These are phyloP conservation scores for Sarcophaga peregrina DNA, from an alignment of 1,140 invertebrate genomes.

Conservation along the genomic window DNA sequence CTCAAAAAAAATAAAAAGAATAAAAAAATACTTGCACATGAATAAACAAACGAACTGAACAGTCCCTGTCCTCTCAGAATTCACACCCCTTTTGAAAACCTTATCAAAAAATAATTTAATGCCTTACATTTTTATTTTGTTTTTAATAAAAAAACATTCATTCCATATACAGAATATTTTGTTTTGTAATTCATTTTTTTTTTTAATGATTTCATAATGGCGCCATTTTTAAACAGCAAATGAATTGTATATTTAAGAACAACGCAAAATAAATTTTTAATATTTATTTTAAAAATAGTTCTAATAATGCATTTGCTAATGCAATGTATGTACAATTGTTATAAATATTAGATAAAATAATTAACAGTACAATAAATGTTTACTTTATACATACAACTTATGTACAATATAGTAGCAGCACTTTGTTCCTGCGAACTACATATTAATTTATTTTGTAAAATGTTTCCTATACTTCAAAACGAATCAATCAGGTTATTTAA, in stretches of 20 bases:
- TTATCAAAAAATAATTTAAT: neutral
- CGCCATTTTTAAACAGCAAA: neutral
- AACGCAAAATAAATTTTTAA: conserved; percentile 1
- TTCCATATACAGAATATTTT: too few relatives aligned
- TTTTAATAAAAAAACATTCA: neutral
- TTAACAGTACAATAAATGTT: too few relatives aligned
- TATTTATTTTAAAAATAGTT: too few relatives aligned
- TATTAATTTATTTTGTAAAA: too few relatives aligned
- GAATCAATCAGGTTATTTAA: too few relatives aligned
- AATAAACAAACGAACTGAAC: neutral
- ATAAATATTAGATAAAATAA: too few relatives aligned
- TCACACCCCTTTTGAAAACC: neutral
- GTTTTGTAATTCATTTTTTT: neutral
- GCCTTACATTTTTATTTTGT: neutral
- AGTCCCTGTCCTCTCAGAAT: neutral
- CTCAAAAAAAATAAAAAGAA: neutral
- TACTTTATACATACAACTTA: too few relatives aligned
- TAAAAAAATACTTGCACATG: neutral
- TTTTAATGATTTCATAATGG: neutral
- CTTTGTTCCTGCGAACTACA: too few relatives aligned
- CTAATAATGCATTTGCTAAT: too few relatives aligned
- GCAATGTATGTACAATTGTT: too few relatives aligned
- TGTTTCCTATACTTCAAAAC: too few relatives aligned
- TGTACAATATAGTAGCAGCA: too few relatives aligned
- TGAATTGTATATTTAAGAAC: neutral